These are phyloP conservation scores for Thomomys bottae DNA, from an alignment of 2,113 vertebrate genomes.

Conservation along the genomic window DNA sequence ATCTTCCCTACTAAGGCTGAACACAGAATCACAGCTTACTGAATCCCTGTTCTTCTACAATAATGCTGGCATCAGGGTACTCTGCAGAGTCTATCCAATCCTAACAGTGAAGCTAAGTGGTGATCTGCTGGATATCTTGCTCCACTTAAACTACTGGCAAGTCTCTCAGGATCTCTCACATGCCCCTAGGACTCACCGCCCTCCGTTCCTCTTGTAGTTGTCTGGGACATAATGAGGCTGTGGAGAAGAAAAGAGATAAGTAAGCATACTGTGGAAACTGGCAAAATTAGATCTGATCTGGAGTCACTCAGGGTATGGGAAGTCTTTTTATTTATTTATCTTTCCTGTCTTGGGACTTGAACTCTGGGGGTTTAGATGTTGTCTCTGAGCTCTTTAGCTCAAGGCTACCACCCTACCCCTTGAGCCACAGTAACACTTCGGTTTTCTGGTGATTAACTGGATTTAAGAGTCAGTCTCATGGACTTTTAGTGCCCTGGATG, in stretches of 20 bases:
- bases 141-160: not conserved
- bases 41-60: not conserved
- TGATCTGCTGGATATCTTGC: not conserved
- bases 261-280: conserved; percentile 3
- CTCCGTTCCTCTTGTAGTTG: conserved; percentile 98
- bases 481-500: too few relatives aligned
- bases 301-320: not conserved
- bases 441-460: too few relatives aligned
- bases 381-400: too few relatives aligned
- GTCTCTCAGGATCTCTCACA: conserved; percentile 2
- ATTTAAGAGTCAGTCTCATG: too few relatives aligned
- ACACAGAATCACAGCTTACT: not conserved
- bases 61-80: not conserved
- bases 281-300: not conserved
- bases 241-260: conserved; percentile 63
- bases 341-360: too few relatives aligned
- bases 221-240: conserved; percentile 99
- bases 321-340: too few relatives aligned
- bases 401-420: too few relatives aligned
- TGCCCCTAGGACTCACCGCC: conserved; percentile 86
- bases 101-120: not conserved
- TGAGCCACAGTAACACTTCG: too few relatives aligned
- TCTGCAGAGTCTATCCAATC: not conserved
- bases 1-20: not conserved
- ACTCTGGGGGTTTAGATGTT: not conserved